Conservation (phyloP, 2,797 vertebrate genomes). For the Vespertilio murinus region DNA sequence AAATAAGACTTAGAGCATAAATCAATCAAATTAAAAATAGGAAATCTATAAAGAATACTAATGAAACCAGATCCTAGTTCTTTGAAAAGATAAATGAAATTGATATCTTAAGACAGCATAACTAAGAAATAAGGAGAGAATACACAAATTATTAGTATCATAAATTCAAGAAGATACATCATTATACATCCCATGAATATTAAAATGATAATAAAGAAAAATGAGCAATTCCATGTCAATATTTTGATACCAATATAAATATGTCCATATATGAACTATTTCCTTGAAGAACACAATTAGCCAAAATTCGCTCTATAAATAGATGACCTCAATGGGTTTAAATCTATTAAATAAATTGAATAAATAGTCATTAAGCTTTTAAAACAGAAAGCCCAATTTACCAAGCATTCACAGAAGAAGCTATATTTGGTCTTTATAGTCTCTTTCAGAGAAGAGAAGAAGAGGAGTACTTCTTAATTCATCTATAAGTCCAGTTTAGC, state of each 20-base stretch:
- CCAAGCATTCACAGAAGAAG: not conserved
- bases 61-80: not conserved
- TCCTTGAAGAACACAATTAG: not conserved
- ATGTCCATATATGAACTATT: not conserved
- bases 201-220: not conserved
- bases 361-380: not conserved
- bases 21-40: not conserved
- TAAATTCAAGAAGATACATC: not conserved
- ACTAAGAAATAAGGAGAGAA: not conserved
- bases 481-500: not conserved
- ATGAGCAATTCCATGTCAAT: not conserved
- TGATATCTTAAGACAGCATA: not conserved
- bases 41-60: not conserved
- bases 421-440: not conserved
- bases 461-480: not conserved
- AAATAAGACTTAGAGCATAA: constrained; percentile 20
- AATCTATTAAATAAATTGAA: not conserved
- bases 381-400: not conserved
- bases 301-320: not conserved
- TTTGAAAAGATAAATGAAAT: not conserved
- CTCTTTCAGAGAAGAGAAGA: not conserved
- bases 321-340: not conserved
- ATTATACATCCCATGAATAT: not conserved
- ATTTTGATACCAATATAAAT: not conserved
- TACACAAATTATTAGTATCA: not conserved